These are phyloP conservation scores for Ditula angustiorana DNA, from an alignment of 2,888 invertebrate genomes.

Conservation along the genomic window DNA sequence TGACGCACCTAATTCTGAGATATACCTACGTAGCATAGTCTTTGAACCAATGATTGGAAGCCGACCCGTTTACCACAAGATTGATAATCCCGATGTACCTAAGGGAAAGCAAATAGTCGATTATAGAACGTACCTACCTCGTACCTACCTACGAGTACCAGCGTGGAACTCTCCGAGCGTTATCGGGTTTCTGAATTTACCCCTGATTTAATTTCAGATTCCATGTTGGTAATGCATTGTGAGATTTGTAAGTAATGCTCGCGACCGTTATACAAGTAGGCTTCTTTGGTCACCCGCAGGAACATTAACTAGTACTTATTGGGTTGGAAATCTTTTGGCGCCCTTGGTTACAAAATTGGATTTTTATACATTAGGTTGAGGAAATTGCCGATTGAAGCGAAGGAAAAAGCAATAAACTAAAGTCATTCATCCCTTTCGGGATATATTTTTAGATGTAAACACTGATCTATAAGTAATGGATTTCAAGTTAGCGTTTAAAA, in stretches of 20 bases:
- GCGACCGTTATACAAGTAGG: background rate
- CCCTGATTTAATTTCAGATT: slow-evolving; percentile 10
- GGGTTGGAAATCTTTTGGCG: background rate
- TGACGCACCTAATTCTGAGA: too few species aligned
- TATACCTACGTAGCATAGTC: background rate
- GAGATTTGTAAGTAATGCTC: background rate
- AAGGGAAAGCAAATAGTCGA: background rate
- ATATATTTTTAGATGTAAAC: too few species aligned
- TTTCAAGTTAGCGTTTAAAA: too few species aligned
- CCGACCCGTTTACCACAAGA: slow-evolving; percentile 13
- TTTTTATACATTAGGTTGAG: background rate
- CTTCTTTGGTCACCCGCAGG: background rate
- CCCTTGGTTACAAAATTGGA: background rate
- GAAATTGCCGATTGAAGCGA: background rate
- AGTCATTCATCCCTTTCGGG: too few species aligned
- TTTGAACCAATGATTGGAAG: slow-evolving; percentile 15
- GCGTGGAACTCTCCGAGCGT: too few species aligned
- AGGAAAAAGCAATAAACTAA: too few species aligned
- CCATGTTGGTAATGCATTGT: background rate
- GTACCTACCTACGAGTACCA: background rate
- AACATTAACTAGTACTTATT: background rate
- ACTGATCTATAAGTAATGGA: too few species aligned
- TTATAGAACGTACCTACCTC: background rate
- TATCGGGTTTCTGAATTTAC: background rate
- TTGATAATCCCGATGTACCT: slow-evolving; percentile 17